Percentiles rank a stretch among this genome's conserved stretches.
phyloP scores from a whole-genome alignment of 2,113 vertebrate species.

The Pluvianellus socialis region DNA sequence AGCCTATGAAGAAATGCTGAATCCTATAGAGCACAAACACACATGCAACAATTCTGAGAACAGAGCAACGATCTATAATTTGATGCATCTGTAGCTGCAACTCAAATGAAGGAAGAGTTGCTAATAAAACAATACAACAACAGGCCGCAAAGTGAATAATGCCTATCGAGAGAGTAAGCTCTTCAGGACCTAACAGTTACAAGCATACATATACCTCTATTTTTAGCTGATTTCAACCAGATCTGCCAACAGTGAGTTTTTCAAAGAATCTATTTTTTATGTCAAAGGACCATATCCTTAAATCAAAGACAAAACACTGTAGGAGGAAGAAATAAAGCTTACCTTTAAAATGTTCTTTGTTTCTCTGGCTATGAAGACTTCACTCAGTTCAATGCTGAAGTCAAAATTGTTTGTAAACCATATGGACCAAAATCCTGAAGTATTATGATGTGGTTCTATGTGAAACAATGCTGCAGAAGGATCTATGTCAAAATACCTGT shows the following conservation, averaged over 20 bases:
- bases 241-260: neutral
- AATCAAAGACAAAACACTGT: neutral
- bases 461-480: conserved; percentile 79
- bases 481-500: conserved; percentile 77
- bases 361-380: conserved; percentile 81
- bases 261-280: neutral
- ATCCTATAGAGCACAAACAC: neutral
- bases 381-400: conserved; percentile 76
- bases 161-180: neutral
- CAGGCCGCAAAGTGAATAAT: neutral
- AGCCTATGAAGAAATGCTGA: neutral
- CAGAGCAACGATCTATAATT: neutral
- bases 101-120: neutral
- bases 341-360: conserved; percentile 84
- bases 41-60: neutral
- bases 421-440: conserved; percentile 82
- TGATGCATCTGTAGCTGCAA: conserved; percentile 18
- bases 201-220: neutral
- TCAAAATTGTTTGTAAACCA: conserved; percentile 87
- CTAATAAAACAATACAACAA: neutral
- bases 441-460: conserved; percentile 77
- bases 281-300: neutral
- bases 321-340: neutral
- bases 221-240: neutral
- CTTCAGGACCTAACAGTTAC: neutral